Conservation (phyloP, 2,797 vertebrate genomes). For the Hippopotamyrus pictus region DNA sequence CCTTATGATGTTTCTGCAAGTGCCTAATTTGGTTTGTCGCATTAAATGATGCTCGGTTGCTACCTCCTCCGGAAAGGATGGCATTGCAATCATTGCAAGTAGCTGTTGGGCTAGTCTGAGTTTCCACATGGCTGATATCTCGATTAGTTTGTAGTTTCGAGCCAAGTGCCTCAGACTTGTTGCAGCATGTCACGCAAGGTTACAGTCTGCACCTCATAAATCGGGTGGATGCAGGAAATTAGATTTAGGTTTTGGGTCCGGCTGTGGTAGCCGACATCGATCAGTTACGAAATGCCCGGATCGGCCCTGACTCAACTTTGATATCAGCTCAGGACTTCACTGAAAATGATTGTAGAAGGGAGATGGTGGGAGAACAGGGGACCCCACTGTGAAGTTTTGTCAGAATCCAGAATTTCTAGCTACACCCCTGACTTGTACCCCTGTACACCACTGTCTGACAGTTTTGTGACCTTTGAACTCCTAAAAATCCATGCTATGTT, state of each 20-base stretch:
- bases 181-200: not conserved
- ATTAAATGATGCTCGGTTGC: not conserved
- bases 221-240: not conserved
- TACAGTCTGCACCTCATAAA: not conserved
- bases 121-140: not conserved
- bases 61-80: not conserved
- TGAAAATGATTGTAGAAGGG: not conserved
- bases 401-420: not conserved
- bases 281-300: not conserved
- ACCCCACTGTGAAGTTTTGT: not conserved
- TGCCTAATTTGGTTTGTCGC: not conserved
- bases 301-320: not conserved
- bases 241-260: not conserved
- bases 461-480: not conserved
- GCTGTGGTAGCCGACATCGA: not conserved
- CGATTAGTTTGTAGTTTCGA: not conserved
- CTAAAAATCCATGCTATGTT: not conserved
- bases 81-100: not conserved
- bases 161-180: not conserved
- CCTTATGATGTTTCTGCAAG: not conserved
- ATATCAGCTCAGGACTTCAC: not conserved
- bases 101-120: not conserved
- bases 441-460: not conserved
- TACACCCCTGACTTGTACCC: not conserved
- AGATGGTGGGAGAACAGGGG: not conserved